A percentile compares a stretch with the other conserved stretches of the same genome.
Conservation (phyloP, 2,113 vertebrate species). For the Amazona guildingii region DNA sequence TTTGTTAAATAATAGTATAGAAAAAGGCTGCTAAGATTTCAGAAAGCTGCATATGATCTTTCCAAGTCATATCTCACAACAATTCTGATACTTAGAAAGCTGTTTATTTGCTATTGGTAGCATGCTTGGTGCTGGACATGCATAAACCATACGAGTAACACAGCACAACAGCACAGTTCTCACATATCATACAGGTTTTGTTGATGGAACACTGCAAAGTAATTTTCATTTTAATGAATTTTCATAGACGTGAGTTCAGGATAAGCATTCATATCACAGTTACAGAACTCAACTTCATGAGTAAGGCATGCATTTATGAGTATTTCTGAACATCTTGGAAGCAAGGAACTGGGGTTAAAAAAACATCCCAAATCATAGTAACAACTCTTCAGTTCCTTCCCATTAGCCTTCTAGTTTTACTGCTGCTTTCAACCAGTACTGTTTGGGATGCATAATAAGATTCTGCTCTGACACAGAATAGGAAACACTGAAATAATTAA, state of each 20-base stretch:
- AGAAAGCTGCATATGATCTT: neutral
- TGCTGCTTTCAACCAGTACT: neutral
- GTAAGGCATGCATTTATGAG: neutral
- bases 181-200: neutral
- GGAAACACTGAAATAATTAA: neutral
- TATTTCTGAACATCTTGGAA: neutral
- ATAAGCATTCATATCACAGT: neutral
- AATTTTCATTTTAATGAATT: neutral
- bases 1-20: neutral
- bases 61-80: neutral
- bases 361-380: neutral
- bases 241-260: neutral
- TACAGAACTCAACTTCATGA: neutral
- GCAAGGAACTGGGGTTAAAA: neutral
- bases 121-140: neutral
- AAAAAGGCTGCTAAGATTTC: neutral
- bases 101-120: neutral
- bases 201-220: neutral
- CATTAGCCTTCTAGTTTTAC: neutral
- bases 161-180: neutral
- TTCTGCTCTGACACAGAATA: neutral
- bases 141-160: neutral
- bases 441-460: neutral
- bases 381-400: neutral
- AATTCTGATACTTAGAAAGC: neutral